These are phyloP conservation scores for Chaetodon trifasciatus DNA, from an alignment of 2,797 vertebrate species.

Conservation along the genomic window DNA sequence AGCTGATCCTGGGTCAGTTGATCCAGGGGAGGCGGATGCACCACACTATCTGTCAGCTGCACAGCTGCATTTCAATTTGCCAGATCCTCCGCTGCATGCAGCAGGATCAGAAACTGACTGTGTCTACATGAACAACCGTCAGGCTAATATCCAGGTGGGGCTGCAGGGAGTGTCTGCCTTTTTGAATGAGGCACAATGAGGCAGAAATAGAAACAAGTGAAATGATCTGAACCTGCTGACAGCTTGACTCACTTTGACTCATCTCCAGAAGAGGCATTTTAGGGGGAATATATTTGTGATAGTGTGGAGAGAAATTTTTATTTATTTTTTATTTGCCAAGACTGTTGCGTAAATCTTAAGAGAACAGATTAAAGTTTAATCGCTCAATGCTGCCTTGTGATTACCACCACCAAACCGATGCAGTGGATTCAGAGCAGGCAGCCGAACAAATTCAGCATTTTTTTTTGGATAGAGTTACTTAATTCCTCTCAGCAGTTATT, in stretches of 20 bases:
- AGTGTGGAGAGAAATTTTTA: neutral
- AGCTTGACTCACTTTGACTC: conserved; percentile 2
- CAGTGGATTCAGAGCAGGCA: conserved; percentile 14
- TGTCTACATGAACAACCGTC: neutral
- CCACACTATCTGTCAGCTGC: conserved; percentile 6
- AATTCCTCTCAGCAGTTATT: neutral
- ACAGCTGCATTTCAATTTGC: conserved; percentile 24
- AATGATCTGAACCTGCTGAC: neutral
- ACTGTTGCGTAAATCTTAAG: conserved; percentile 31
- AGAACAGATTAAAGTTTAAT: conserved; percentile 35
- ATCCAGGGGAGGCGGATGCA: conserved; percentile 22
- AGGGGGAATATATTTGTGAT: conserved; percentile 8
- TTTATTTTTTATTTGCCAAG: conserved; percentile 14
- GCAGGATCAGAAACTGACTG: conserved; percentile 22
- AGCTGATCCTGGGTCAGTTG: conserved; percentile 47
- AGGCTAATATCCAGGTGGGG: neutral
- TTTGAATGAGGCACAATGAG: neutral
- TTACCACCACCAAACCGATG: conserved; percentile 20
- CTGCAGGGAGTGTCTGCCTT: conserved; percentile 13
- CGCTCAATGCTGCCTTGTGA: conserved; percentile 20
- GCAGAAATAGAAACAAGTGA: conserved; percentile 17
- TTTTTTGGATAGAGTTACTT: neutral
- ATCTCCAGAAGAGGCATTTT: conserved; percentile 2
- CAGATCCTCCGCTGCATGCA: neutral
- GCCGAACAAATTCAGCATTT: conserved; percentile 10